Conservation (phyloP, 2,797 vertebrate species). For the Chromobotia macracanthus region DNA sequence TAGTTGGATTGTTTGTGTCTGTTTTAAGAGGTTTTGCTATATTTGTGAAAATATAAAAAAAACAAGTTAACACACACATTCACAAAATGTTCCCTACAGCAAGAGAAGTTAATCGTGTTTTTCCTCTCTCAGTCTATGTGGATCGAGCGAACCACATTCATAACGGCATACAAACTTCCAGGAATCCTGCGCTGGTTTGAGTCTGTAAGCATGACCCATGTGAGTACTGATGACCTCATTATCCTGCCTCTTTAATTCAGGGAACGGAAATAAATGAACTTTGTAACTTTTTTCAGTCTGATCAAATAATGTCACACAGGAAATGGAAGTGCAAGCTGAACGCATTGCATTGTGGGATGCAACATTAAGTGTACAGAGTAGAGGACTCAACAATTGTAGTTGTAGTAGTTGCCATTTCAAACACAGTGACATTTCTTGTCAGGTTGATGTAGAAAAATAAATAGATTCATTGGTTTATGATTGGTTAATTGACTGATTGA, state of each 20-base stretch:
- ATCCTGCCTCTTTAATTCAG: not conserved
- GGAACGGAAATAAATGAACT: no score
- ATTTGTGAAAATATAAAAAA: no score
- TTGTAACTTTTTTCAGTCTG: not conserved
- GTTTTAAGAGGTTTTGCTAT: no score
- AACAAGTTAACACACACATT: not conserved
- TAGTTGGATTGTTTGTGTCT: no score
- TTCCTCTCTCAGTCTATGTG: constrained; percentile 88
- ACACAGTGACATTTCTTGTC: no score
- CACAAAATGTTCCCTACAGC: not conserved
- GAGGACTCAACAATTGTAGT: no score
- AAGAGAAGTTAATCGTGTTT: not conserved
- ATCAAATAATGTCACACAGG: not conserved
- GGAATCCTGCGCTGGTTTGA: constrained; percentile 98
- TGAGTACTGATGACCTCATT: constrained; percentile 65
- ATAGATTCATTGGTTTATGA: no score
- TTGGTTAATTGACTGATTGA: no score
- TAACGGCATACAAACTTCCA: constrained; percentile 91
- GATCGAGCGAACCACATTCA: constrained; percentile 95
- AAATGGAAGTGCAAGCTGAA: constrained; percentile 54
- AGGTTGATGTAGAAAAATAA: no score
- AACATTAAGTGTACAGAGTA: no score
- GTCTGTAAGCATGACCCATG: constrained; percentile 83
- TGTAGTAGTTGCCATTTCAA: no score
- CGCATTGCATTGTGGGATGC: not conserved